These are phyloP conservation scores for Chaetophractus vellerosus DNA, from an alignment of 2,797 vertebrate genomes.

Conservation along the genomic window DNA sequence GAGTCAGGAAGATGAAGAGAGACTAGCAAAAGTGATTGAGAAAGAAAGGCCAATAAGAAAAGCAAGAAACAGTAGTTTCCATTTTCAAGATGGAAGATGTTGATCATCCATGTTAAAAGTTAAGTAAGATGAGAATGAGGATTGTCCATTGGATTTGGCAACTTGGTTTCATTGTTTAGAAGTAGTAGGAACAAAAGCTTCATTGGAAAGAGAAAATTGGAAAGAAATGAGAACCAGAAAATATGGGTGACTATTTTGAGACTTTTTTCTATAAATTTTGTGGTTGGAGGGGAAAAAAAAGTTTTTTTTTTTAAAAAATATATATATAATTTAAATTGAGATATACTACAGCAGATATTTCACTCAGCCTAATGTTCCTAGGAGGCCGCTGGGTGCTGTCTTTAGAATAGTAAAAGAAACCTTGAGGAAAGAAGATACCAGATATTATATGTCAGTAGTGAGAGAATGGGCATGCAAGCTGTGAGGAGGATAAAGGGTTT, in stretches of 20 bases:
- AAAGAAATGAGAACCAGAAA: background rate
- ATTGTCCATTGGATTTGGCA: background rate
- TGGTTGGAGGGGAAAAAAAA: background rate
- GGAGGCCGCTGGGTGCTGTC: background rate
- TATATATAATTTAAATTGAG: background rate
- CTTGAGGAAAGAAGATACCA: background rate
- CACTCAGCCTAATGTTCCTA: background rate
- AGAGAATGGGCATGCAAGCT: background rate
- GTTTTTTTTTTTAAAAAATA: background rate
- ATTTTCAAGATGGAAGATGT: background rate
- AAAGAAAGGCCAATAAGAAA: background rate
- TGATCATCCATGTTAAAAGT: background rate
- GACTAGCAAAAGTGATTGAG: background rate
- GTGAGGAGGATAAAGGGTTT: background rate
- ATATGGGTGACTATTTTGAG: background rate
- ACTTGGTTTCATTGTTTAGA: background rate
- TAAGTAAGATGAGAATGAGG: conserved; percentile 6
- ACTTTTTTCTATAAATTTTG: conserved; percentile 17
- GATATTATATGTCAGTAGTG: background rate
- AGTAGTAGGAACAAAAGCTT: background rate
- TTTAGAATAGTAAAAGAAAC: background rate
- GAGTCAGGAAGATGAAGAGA: background rate
- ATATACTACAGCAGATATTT: conserved; percentile 22
- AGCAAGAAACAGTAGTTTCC: background rate
- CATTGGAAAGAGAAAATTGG: background rate